A percentile compares a stretch with the other conserved stretches of the same genome.
Evolutionary conservation across 2,113 vertebrate genomes (phyloP).

Genomic region (Oceanites oceanicus): DNA sequence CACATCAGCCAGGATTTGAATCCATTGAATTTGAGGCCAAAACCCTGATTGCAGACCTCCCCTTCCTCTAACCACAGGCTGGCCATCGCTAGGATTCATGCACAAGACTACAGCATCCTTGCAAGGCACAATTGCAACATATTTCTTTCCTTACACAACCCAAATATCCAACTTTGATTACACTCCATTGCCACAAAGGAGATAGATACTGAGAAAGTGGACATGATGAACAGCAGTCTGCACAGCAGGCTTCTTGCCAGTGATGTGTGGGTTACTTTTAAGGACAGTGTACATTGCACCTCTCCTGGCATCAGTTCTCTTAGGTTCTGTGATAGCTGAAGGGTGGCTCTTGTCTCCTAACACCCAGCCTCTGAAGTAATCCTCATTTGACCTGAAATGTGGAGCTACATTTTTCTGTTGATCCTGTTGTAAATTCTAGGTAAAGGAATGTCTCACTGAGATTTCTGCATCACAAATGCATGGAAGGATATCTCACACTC

Average conservation of each 20-base stretch:
- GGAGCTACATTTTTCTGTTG: background rate
- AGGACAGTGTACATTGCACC: background rate
- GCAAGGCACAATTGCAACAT: background rate
- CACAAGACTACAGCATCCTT: background rate
- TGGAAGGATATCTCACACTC: background rate
- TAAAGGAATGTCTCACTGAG: background rate
- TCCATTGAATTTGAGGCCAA: background rate
- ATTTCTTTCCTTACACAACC: background rate
- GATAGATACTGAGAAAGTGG: background rate
- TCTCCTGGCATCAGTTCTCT: background rate
- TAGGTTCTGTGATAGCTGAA: background rate
- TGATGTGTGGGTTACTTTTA: background rate
- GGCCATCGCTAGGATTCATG: background rate
- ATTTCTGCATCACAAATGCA: background rate
- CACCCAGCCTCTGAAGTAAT: background rate
- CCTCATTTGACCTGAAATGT: background rate
- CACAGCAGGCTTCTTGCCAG: background rate
- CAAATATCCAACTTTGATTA: background rate
- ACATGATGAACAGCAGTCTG: background rate
- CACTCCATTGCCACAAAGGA: background rate
- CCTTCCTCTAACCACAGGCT: background rate
- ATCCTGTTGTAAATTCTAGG: background rate
- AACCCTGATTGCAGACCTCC: background rate
- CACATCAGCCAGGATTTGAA: background rate
- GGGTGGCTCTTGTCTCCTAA: background rate